A percentile compares a stretch with the other conserved stretches of the same genome.
phyloP scores from a whole-genome alignment of 2,797 vertebrate genomes.

The Linurgus olivaceus region DNA sequence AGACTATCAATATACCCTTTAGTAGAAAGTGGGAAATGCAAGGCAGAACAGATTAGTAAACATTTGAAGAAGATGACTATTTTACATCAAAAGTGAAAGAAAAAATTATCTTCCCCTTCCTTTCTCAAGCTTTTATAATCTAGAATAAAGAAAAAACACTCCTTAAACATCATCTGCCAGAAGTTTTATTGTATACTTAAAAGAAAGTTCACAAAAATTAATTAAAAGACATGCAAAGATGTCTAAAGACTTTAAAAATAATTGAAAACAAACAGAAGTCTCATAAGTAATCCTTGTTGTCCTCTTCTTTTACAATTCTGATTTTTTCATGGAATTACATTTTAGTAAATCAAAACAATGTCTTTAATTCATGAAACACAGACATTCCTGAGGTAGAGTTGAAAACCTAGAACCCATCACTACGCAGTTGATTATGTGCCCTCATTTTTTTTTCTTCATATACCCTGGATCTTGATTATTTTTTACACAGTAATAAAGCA shows the following conservation, averaged over 20 bases:
- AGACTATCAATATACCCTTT: background rate
- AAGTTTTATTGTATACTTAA: background rate
- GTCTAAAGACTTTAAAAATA: background rate
- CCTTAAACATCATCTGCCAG: background rate
- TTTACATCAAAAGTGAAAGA: background rate
- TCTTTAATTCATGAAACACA: background rate
- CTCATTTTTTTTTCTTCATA: background rate
- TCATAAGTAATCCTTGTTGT: background rate
- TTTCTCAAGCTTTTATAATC: background rate
- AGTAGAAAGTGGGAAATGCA: background rate
- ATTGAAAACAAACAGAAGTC: background rate
- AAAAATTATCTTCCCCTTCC: background rate
- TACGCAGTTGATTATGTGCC: background rate
- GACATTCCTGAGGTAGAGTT: background rate
- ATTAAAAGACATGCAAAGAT: background rate
- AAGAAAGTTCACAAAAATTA: background rate
- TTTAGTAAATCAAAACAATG: background rate
- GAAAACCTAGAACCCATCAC: background rate
- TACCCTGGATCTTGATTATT: background rate
- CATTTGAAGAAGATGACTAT: background rate
- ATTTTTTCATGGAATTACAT: background rate
- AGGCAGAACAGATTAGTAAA: background rate
- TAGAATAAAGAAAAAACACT: background rate
- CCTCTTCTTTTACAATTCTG: background rate
- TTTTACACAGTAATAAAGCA: background rate